These are phyloP conservation scores for Pachycephus smyrnensis DNA, from an alignment of 2,888 invertebrate genomes.

Conservation along the genomic window DNA sequence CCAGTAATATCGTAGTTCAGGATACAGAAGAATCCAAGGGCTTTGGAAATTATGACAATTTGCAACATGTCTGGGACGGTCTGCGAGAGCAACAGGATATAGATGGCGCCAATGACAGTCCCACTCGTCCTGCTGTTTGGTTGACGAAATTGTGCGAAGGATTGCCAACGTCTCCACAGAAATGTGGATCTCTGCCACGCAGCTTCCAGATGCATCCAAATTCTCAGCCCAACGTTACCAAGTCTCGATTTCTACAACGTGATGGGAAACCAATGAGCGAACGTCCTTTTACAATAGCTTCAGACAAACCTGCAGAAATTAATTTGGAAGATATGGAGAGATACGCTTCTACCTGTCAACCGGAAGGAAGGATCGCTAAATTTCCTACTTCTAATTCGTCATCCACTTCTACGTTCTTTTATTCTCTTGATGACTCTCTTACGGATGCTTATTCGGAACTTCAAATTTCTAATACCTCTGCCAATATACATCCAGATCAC, in stretches of 20 bases:
- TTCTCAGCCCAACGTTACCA: slow-evolving; percentile 68
- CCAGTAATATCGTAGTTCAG: slow-evolving; percentile 42
- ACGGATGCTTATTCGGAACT: slow-evolving; percentile 68
- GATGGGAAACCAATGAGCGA: slow-evolving; percentile 75
- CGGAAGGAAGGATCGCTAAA: slow-evolving; percentile 59
- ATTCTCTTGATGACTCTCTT: slow-evolving; percentile 68
- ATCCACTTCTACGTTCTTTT: slow-evolving; percentile 71
- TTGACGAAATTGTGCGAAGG: slow-evolving; percentile 78
- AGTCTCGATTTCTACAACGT: slow-evolving; percentile 69
- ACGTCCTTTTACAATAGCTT: slow-evolving; percentile 79
- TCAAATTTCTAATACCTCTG: slow-evolving; percentile 58
- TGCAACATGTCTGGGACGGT: slow-evolving; percentile 66
- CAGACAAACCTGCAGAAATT: slow-evolving; percentile 77
- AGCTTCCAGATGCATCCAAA: slow-evolving; percentile 79
- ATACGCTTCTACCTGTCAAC: slow-evolving; percentile 63
- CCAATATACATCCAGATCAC: slow-evolving; percentile 80
- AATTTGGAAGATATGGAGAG: slow-evolving; percentile 77
- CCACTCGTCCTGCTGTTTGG: slow-evolving; percentile 79
- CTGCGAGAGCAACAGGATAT: slow-evolving; percentile 43
- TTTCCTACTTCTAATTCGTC: slow-evolving; percentile 61
- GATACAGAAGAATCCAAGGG: slow-evolving; percentile 63
- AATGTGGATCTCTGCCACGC: slow-evolving; percentile 82
- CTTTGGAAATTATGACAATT: slow-evolving; percentile 74
- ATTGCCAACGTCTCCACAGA: slow-evolving; percentile 76
- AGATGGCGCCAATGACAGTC: slow-evolving; percentile 63